Base-by-base conservation (phyloP, 1,140 invertebrate species). In the Platorchestia sp. region DNA sequence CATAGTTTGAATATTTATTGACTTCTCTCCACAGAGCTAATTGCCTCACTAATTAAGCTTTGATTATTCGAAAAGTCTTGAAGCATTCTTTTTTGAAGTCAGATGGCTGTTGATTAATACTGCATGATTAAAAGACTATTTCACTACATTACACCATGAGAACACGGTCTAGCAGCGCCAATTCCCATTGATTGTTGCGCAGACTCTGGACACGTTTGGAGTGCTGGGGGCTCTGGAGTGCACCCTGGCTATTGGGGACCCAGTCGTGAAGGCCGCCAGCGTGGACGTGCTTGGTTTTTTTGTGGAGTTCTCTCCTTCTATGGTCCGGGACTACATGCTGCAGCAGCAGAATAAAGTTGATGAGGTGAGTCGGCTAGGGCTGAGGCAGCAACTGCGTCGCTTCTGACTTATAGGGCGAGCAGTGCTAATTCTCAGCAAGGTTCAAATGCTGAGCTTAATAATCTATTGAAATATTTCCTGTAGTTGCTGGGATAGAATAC, bases 251-350 rank as follows among this genome's bases (percentile, higher is more conserved):
- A 98, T 99, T 97, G 99, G 99, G 97, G 99, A 99, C 97, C 42
- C 95, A 19, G 90, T 96, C 14, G 99, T 99, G 47, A 99, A 99
- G 97, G 98, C 98, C 97, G 99, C 99, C 95, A 99, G 99, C 96
- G 99, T 99, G 97, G 99, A 99, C 97, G 99, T 99, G 97, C 98
- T 99, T 95, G 99, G 99, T 86, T 99, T 99, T 97, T 99, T 99
- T 97, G 99, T 99, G 95, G 99, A 99, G 97, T 99, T 99, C 97
- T 99, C 99, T 97, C 99, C 99, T 95, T 99, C 99, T 96, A 99
- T 99, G 97, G 99, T 99, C 53, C 98, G 99, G 96, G 99, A 99
- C 97, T 99, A 99, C 97, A 99, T 99, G 95, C 97, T 99, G 95
- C 98, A 99, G 97, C 99, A 99, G 97, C 98, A 98, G 96, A 99